phyloP scores from a whole-genome alignment of 2,113 vertebrate genomes.

The Phylloscopus trochilus region DNA sequence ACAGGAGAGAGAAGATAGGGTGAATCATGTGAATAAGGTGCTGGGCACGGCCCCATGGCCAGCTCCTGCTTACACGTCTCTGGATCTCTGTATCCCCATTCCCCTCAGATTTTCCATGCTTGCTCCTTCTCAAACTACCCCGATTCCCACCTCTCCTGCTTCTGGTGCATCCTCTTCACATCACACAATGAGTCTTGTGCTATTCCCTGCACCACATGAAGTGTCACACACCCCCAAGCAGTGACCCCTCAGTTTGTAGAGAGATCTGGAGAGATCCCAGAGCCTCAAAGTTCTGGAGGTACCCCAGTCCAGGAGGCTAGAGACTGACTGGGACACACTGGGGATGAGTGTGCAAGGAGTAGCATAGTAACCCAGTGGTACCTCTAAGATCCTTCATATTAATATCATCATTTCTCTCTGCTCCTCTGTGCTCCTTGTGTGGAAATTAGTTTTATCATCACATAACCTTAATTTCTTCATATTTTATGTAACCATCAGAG shows the following conservation, averaged over 20 bases:
- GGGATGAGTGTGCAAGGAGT: too few relatives aligned
- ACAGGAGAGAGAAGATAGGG: neutral
- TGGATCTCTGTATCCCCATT: fast-evolving
- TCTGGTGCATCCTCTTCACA: neutral
- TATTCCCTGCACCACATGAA: neutral
- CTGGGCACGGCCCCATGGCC: fast-evolving
- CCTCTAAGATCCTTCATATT: neutral
- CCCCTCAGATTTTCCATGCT: neutral
- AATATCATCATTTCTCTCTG: fast-evolving
- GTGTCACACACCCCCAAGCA: fast-evolving
- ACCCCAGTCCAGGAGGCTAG: fast-evolving
- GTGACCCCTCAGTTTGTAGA: fast-evolving
- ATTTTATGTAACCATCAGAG: neutral
- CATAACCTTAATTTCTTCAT: neutral
- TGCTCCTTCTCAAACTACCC: neutral
- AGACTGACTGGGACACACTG: fast-evolving
- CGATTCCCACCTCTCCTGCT: neutral
- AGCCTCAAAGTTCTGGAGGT: fast-evolving
- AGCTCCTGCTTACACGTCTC: neutral
- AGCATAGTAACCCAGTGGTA: neutral
- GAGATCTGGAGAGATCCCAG: neutral
- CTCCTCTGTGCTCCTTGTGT: neutral
- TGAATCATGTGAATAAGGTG: fast-evolving
- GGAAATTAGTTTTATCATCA: neutral
- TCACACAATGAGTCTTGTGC: neutral